Percentiles rank a stretch among this genome's conserved stretches.
phyloP scores from a whole-genome alignment of 2,113 vertebrate genomes.

The Xenotilapia flavipinnis region DNA sequence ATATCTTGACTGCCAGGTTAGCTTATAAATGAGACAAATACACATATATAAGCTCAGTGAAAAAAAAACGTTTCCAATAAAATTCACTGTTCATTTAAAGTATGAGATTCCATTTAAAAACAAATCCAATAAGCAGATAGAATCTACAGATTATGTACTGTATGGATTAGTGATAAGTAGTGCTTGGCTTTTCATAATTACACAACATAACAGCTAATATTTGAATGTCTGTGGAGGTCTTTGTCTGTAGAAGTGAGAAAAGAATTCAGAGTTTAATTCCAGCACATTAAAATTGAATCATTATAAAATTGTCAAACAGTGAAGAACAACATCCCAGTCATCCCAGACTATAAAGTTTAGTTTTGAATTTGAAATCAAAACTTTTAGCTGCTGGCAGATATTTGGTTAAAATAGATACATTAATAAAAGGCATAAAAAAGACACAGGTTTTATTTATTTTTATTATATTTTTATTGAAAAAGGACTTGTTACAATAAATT shows the following conservation, averaged over 20 bases:
- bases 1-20: conserved; percentile 18
- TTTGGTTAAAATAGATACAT: neutral
- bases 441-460: neutral
- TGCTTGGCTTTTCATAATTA: neutral
- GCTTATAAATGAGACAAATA: neutral
- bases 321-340: neutral
- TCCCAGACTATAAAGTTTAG: neutral
- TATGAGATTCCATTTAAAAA: neutral
- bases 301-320: neutral
- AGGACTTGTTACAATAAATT: neutral
- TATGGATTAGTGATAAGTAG: neutral
- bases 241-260: neutral
- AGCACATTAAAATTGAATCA: neutral
- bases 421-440: neutral
- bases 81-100: neutral
- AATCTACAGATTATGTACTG: neutral
- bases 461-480: neutral
- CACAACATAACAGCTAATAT: neutral
- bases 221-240: neutral
- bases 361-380: neutral
- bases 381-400: neutral
- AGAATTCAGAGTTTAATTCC: neutral
- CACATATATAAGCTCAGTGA: neutral
- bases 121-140: neutral
- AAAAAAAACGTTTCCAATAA: neutral